phyloP scores from a whole-genome alignment of 2,888 invertebrate genomes.

The Palloptera scutellata region DNA sequence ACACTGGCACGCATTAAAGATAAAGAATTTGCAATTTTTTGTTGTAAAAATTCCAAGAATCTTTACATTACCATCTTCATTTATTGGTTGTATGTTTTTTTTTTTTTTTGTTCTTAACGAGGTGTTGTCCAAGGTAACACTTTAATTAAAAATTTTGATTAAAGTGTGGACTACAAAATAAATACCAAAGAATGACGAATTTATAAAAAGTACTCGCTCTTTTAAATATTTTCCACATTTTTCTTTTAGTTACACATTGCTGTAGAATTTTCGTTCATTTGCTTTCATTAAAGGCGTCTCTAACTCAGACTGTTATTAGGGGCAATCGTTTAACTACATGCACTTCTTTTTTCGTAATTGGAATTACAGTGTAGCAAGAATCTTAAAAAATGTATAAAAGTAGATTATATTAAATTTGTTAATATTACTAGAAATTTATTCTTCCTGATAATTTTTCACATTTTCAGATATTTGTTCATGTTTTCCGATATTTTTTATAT shows the following conservation, averaged over 20 bases:
- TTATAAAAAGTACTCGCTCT: too few species aligned
- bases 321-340: slow-evolving; percentile 11
- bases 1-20: too few species aligned
- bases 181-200: too few species aligned
- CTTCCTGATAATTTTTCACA: too few species aligned
- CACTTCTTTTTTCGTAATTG: not conserved
- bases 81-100: slow-evolving; percentile 1
- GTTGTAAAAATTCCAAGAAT: slow-evolving; percentile 2
- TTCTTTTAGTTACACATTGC: too few species aligned
- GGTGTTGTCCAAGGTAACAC: slow-evolving; percentile 19
- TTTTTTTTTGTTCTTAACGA: slow-evolving; percentile 4
- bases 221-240: too few species aligned
- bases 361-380: not conserved
- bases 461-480: too few species aligned
- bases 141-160: slow-evolving; percentile 26
- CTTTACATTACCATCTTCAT: not conserved
- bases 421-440: too few species aligned
- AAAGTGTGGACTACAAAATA: not conserved
- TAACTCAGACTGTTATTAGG: not conserved
- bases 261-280: not conserved
- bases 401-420: too few species aligned
- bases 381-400: too few species aligned
- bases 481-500: too few species aligned
- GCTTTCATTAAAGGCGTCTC: not conserved
- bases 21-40: too few species aligned